Percentiles rank a stretch among this genome's conserved stretches.
Conservation (phyloP, 2,113 vertebrate genomes). For the Syngnathoides biaculeatus region DNA sequence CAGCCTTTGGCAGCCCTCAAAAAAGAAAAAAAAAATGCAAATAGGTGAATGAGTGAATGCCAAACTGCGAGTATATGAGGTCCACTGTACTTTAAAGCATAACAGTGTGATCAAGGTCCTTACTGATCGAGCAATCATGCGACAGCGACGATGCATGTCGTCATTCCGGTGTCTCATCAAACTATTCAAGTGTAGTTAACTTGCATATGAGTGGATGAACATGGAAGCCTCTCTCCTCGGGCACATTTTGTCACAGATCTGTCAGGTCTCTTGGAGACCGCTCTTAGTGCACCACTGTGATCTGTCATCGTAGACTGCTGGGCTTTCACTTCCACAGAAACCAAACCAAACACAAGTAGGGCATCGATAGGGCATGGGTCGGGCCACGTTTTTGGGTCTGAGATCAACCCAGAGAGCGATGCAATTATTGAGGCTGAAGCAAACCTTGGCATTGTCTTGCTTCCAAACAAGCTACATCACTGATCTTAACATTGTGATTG, state of each 20-base stretch:
- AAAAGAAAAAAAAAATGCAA: too few relatives aligned
- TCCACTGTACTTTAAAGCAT: not conserved
- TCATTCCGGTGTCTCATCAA: constrained; percentile 30
- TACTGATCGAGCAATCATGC: not conserved
- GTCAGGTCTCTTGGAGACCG: constrained; percentile 42
- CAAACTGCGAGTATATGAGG: too few relatives aligned
- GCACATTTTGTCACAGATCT: constrained; percentile 52
- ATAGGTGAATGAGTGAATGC: too few relatives aligned
- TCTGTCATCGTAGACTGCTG: constrained; percentile 41
- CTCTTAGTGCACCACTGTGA: constrained; percentile 32
- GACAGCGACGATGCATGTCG: not conserved
- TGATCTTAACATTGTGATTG: not conserved
- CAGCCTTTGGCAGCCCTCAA: too few relatives aligned
- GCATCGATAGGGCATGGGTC: not conserved
- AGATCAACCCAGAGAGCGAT: not conserved
- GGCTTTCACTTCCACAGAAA: constrained; percentile 1
- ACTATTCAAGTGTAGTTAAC: constrained; percentile 41
- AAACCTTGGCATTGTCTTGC: not conserved
- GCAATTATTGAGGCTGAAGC: not conserved
- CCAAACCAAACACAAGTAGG: constrained; percentile 2
- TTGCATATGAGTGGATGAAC: constrained; percentile 45
- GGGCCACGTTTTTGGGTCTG: not conserved
- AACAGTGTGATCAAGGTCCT: not conserved
- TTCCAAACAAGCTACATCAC: not conserved
- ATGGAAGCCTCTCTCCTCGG: constrained; percentile 41